These are phyloP conservation scores for Notothenia coriiceps DNA, from an alignment of 2,113 vertebrate genomes.

Conservation along the genomic window DNA sequence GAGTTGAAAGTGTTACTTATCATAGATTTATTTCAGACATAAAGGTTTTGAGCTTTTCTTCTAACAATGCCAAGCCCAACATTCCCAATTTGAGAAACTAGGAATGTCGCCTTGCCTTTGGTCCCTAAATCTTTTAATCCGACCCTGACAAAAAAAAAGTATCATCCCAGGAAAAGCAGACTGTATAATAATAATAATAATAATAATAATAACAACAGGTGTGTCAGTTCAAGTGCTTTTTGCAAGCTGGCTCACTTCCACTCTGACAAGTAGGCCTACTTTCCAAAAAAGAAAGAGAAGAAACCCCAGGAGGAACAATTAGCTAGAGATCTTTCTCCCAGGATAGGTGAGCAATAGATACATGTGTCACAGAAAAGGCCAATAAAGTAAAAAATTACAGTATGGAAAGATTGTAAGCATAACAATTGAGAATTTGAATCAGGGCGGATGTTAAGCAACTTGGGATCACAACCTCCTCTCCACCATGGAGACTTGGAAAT, in stretches of 20 bases:
- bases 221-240: not conserved
- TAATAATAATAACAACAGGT: not conserved
- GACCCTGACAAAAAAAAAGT: not conserved
- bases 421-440: not conserved
- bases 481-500: not conserved
- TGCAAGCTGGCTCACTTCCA: not conserved
- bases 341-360: not conserved
- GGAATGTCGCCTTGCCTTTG: not conserved
- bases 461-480: not conserved
- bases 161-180: too few species aligned
- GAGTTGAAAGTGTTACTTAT: not conserved
- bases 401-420: not conserved
- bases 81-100: not conserved
- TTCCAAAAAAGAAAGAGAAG: not conserved
- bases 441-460: not conserved
- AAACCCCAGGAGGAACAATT: not conserved
- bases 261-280: not conserved
- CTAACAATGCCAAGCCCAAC: not conserved
- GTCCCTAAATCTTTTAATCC: not conserved
- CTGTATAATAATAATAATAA: not conserved
- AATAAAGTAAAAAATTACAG: not conserved
- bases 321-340: not conserved
- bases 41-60: not conserved
- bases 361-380: not conserved
- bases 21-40: not conserved